Evolutionary conservation across 2,797 vertebrate species (phyloP), one percentile per base, ranked within the genome.

Genomic region (Myripristis murdjan): DNA sequence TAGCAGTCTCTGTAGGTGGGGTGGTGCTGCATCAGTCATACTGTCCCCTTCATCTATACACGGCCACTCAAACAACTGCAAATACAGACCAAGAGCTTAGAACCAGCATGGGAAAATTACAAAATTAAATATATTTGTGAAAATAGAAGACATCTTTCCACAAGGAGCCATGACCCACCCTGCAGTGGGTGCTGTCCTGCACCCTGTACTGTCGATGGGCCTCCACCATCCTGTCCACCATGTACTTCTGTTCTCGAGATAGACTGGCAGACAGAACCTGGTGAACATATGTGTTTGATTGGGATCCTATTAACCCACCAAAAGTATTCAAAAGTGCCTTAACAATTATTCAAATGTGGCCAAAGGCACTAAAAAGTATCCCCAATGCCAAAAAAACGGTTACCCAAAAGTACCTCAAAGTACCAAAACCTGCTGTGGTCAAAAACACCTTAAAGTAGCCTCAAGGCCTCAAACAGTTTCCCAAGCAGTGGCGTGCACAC

Each of bases 171-270:
- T 28, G 22, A 64, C 94, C 1, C 93, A 97, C 97, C 95, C 92
- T 95, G 80, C 85, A 84, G 18, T 91, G 76, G 89, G 91, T 73
- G 89, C 92, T 83, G 92, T 96, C 91, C 39, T 95, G 95, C 73
- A 94, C 91, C 66, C 90, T 91, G 84, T 94, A 96, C 75, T 94
- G 95, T 44, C 94, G 94, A 84, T 97, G 96, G 64, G 96, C 95
- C 77, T 96, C 93, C 81, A 97, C 95, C 87, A 97, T 95, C 84
- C 94, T 92, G 79, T 97, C 95, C 83, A 98, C 94, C 0, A 96
- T 83, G 68, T 94, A 93, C 82, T 94, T 94, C 90, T 99, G 96
- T 55, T 96, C 96, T 82, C 89, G 88, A 51, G 95, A 97, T 44
- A 98, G 82, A 81, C 93, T 92, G 82, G 90, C 59, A 41, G 89